Evolutionary conservation across 1,140 invertebrate genomes (phyloP).

Genomic region (Centruroides sculpturatus): DNA sequence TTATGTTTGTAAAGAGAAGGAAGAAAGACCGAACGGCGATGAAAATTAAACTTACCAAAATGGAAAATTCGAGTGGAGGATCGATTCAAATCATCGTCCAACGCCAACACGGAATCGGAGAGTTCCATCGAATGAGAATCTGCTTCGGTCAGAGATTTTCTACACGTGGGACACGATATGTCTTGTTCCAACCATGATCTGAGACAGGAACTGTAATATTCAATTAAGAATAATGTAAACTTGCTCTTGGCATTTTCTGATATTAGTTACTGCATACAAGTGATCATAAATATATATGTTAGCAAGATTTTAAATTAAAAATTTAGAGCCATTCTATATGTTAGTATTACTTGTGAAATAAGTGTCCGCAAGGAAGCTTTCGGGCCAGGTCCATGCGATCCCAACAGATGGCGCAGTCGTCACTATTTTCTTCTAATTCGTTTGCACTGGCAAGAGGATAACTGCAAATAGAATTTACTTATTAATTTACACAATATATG

Average conservation of each 20-base stretch:
- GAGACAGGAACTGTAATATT: constrained; percentile 52
- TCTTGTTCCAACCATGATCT: constrained; percentile 81
- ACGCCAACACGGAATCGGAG: not conserved
- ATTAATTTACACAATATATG: not conserved
- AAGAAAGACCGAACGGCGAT: too few relatives aligned
- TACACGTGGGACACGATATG: constrained; percentile 76
- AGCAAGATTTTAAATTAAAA: too few relatives aligned
- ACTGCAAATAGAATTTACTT: constrained; percentile 31
- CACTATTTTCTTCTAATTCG: constrained; percentile 51
- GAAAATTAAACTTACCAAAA: not conserved
- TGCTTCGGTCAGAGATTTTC: constrained; percentile 29
- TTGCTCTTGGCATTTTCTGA: too few relatives aligned
- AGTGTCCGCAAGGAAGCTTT: constrained; percentile 73
- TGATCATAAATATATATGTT: too few relatives aligned
- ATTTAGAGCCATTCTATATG: too few relatives aligned
- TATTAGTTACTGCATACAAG: too few relatives aligned
- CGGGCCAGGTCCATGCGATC: constrained; percentile 72
- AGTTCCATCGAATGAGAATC: not conserved
- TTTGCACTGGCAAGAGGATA: constrained; percentile 68
- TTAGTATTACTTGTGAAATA: constrained; percentile 61
- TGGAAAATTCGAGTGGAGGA: not conserved
- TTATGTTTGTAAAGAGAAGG: too few relatives aligned
- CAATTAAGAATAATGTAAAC: too few relatives aligned
- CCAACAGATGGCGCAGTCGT: constrained; percentile 89
- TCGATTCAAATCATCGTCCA: not conserved